These are phyloP conservation scores for Brachycybe producta DNA, from an alignment of 2,888 invertebrate genomes.

Conservation along the genomic window DNA sequence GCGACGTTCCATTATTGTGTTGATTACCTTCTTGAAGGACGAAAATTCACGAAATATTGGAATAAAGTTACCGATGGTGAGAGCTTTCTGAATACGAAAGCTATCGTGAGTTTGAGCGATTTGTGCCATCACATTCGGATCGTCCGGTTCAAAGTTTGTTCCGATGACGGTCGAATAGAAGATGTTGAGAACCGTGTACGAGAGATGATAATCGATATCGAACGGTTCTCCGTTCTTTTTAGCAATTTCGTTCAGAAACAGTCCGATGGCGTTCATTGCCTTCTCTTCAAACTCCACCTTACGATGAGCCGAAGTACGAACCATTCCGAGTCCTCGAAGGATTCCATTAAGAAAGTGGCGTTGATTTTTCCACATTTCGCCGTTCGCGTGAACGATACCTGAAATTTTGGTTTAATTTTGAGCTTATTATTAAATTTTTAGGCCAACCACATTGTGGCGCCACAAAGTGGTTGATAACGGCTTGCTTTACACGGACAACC, in stretches of 20 bases:
- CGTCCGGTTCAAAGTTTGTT: slow-evolving; percentile 14
- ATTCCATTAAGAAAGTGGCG: slow-evolving; percentile 57
- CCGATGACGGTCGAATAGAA: slow-evolving; percentile 11
- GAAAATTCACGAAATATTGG: slow-evolving; percentile 6
- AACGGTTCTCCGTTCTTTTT: slow-evolving; percentile 11
- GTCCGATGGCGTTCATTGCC: slow-evolving; percentile 10
- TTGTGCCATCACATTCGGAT: slow-evolving; percentile 6
- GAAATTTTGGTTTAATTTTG: too few species aligned
- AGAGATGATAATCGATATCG: slow-evolving; percentile 9
- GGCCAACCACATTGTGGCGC: too few species aligned
- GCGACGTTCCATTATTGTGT: not conserved
- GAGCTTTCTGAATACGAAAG: slow-evolving; percentile 6
- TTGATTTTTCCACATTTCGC: slow-evolving; percentile 67
- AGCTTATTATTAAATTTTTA: too few species aligned
- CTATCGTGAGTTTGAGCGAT: slow-evolving; percentile 14
- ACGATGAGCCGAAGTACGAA: slow-evolving; percentile 42
- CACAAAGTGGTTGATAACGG: too few species aligned
- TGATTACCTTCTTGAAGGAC: not conserved
- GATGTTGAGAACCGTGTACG: slow-evolving; percentile 16
- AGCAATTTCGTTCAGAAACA: slow-evolving; percentile 11
- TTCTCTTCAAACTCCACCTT: slow-evolving; percentile 15
- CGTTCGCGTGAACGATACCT: slow-evolving; percentile 75
- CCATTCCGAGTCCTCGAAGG: slow-evolving; percentile 58
- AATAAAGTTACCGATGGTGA: slow-evolving; percentile 3
- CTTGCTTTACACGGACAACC: too few species aligned